phyloP scores from a whole-genome alignment of 2,888 invertebrate genomes.

The Caenorhabditis imperialis region DNA sequence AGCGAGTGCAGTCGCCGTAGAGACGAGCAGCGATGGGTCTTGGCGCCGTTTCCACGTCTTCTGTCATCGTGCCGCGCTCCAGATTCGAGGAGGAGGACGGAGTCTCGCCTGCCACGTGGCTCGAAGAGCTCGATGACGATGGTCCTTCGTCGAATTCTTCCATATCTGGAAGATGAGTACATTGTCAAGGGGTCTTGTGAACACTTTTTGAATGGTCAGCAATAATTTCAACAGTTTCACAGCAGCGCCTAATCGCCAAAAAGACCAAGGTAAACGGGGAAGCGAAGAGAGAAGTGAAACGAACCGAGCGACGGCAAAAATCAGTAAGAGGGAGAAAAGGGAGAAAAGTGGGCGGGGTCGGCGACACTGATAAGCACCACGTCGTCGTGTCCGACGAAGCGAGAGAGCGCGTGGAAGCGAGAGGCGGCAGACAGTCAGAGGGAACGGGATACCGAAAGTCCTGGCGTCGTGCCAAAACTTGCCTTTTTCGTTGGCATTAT shows the following conservation, averaged over 20 bases:
- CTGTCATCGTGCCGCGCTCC: constrained; percentile 43
- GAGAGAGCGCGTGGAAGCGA: neutral
- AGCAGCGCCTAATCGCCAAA: too few species aligned
- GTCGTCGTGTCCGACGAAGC: neutral
- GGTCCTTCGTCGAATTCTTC: constrained; percentile 33
- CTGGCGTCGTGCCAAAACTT: constrained; percentile 9
- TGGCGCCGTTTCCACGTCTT: constrained; percentile 22
- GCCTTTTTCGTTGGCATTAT: too few species aligned
- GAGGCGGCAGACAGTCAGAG: constrained; percentile 1
- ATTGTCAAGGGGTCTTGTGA: too few species aligned
- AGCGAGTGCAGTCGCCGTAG: constrained; percentile 25
- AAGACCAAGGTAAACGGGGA: too few species aligned
- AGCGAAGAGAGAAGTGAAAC: too few species aligned
- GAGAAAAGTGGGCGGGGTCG: constrained; percentile 13
- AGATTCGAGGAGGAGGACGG: constrained; percentile 23
- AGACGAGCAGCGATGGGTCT: constrained; percentile 24
- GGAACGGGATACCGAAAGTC: neutral
- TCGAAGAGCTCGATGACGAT: constrained; percentile 27
- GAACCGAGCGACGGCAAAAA: neutral
- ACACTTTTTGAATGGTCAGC: too few species aligned
- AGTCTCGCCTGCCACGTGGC: constrained; percentile 6
- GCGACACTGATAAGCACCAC: constrained; percentile 37
- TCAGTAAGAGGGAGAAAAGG: neutral
- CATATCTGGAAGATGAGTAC: constrained; percentile 35
- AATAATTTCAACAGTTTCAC: too few species aligned